Evolutionary conservation across 64 coral and sea anemone species (phyloP), one percentile per base, ranked within the genome.

Genomic region (Anthopleura sola): DNA sequence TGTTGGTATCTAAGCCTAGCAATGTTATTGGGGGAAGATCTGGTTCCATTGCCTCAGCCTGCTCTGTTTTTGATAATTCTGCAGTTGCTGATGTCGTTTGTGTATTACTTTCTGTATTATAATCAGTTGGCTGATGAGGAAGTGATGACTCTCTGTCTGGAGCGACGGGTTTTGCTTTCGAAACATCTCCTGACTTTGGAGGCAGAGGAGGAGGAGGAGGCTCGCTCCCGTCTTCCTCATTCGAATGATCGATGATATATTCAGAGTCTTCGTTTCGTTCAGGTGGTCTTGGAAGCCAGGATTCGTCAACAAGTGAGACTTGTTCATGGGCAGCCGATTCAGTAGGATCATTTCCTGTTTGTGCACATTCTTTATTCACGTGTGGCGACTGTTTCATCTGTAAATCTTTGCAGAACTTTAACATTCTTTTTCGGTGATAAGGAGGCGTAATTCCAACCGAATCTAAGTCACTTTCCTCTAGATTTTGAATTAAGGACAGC

Each of bases 341-440:
- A 77, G 37, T 78, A 15, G 19, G 21, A 21, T 83, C 50, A 17
- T 49, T 83, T 83, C 82, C 82, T 83, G 82, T 83, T 83, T 58
- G n/a, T 19, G 33, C 49, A 8, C 19, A 57, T 55, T 83, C 82
- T 74, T 47, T 62, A 33, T 68, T 80, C 47, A 64, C 38, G 78
- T 23, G 79, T 37, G 29, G 24, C 24, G 10, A 55, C 19, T 54
- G 74, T 44, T 29, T 56, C n/a, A 9, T 82, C 49, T 23, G 86
- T 0, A 97, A 78, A 13, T 83, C 47, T 62, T 80, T 82, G 39
- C 69, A 86, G 82, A 87, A 93, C 37, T 76, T 86, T 19, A 97
- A 60, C 47, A 97, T 62, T 57, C 94, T 81, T 86, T 60, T 97
- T 40, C 94, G 85, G 81, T 97, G 94, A 49, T 97, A 97, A 23